These are phyloP conservation scores for Apodemia mormo DNA, from an alignment of 2,888 invertebrate species.

Conservation along the genomic window DNA sequence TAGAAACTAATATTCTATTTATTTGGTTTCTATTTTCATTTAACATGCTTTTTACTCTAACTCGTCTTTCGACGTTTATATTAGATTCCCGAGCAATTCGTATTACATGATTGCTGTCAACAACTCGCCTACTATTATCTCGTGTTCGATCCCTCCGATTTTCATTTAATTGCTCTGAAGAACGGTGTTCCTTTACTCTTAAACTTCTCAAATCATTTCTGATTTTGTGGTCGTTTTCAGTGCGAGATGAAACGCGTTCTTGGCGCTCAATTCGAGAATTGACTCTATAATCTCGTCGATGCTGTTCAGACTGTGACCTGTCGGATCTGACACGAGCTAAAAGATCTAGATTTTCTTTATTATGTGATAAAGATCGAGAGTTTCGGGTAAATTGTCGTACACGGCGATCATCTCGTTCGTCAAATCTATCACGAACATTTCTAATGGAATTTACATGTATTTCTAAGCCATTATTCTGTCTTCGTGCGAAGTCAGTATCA, in stretches of 20 bases:
- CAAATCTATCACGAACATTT: not conserved
- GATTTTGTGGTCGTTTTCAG: not conserved
- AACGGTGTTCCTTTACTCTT: not conserved
- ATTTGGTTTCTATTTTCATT: constrained; percentile 8
- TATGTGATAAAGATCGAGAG: not conserved
- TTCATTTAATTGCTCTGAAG: not conserved
- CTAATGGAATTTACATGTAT: not conserved
- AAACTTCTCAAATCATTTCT: not conserved
- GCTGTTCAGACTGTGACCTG: not conserved
- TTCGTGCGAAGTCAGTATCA: not conserved
- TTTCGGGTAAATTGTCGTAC: not conserved
- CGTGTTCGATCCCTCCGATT: not conserved
- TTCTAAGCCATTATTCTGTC: not conserved
- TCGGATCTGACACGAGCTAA: not conserved
- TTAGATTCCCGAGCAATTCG: not conserved
- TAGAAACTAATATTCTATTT: not conserved
- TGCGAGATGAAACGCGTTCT: constrained; percentile 4
- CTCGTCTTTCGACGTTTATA: not conserved
- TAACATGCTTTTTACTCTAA: not conserved
- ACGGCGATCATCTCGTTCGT: not conserved
- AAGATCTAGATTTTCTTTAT: not conserved
- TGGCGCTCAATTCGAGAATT: not conserved
- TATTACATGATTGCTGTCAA: not conserved
- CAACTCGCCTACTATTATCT: not conserved
- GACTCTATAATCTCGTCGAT: not conserved